A percentile compares a stretch with the other conserved stretches of the same genome.
phyloP scores from a whole-genome alignment of 2,888 invertebrate species.

The Synergus gifuensis region DNA sequence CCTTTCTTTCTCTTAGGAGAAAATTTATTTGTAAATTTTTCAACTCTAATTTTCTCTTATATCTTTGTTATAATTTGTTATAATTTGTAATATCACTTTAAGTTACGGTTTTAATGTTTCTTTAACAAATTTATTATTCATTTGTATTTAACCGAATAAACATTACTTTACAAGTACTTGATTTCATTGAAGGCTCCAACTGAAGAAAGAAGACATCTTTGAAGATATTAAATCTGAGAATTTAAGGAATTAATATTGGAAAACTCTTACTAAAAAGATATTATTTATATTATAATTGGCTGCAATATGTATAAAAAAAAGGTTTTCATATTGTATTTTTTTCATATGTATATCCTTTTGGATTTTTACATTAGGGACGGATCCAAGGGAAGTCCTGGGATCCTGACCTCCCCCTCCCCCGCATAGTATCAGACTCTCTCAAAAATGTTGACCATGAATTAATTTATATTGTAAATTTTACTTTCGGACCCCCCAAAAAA shows the following conservation, averaged over 20 bases:
- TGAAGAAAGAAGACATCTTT: slow-evolving; percentile 5
- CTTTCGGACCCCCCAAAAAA: too few species aligned
- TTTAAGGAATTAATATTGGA: too few species aligned
- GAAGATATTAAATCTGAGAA: background rate
- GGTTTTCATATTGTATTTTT: too few species aligned
- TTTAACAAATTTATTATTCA: background rate
- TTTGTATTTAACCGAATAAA: slow-evolving; percentile 17
- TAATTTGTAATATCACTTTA: background rate
- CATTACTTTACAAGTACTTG: background rate
- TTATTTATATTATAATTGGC: too few species aligned
- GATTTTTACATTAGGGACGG: too few species aligned
- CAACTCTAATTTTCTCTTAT: background rate
- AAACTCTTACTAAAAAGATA: background rate
- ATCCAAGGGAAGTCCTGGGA: too few species aligned
- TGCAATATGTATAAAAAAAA: too few species aligned
- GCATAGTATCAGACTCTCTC: too few species aligned
- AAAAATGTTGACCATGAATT: too few species aligned
- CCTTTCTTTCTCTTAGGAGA: background rate
- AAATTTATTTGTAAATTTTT: background rate
- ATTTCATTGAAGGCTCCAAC: background rate
- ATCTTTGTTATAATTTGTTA: background rate
- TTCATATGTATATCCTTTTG: too few species aligned
- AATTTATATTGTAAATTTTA: too few species aligned
- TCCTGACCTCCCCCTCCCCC: too few species aligned
- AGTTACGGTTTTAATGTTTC: background rate